Evolutionary conservation across 1,140 invertebrate species (phyloP), one percentile per base, ranked within the genome.

Genomic region (Heliconius hewitsoni): DNA sequence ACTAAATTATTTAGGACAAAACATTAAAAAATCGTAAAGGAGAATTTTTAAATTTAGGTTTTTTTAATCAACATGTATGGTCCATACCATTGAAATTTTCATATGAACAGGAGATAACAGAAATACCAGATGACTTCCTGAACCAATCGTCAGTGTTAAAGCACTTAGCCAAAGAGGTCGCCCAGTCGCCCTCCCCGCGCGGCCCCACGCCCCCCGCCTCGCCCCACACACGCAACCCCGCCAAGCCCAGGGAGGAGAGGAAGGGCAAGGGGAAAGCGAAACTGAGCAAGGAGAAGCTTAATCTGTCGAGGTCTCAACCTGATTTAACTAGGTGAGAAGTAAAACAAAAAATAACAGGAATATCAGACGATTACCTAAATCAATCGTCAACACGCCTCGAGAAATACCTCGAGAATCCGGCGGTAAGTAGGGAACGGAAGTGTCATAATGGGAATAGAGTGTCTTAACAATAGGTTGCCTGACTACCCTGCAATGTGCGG

Each of bases 141-240:
- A 97, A 96, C 91, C 97, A 98, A 84, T 97, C 97, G 19, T 95
- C 97, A 88, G 97, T 98, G n/a, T 90, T 98, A 81, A 98, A 98
- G 93, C 97, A 98, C 93, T 95, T 98, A 75, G 97, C 97, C 2
- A 97, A 97, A 93, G 97, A 98, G 93, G 97, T 97, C 9, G 97
- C 95, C 8, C 94, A 95, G 82, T 95, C 95, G 66, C 94, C 95
- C 1, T 88, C 94, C 8, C 95, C 95, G 1, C 94, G 94, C 8
- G 91, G 89, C 0, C 85, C 87, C 16, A 91, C 93, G 16, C 90
- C 93, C 0, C 89, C 91, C 11, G 86, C 91, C 8, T 90, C 91
- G 8, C 92, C 3, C 85, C 89, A 11, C 81, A 82, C 70, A 75
- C 81, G 34, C 80, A 81, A 81, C 27, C 79, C 79, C 52, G 82